A percentile compares a stretch with the other conserved stretches of the same genome.
Conservation (phyloP, 2,113 vertebrate genomes). For the Oreotrochilus melanogaster region DNA sequence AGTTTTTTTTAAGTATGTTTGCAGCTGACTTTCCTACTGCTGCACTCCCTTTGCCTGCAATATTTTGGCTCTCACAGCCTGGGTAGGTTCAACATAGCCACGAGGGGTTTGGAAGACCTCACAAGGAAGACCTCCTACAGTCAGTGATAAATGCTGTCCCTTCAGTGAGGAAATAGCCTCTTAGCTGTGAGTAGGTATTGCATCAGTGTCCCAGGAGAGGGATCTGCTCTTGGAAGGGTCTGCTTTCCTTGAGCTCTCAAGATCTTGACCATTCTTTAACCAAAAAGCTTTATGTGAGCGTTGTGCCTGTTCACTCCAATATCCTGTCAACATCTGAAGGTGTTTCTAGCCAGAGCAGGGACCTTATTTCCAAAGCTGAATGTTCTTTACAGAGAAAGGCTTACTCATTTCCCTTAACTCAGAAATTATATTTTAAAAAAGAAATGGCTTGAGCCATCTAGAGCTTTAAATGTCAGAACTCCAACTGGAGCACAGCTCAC, state of each 20-base stretch:
- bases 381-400: neutral
- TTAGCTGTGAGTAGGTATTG: neutral
- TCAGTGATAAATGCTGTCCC: neutral
- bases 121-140: slow-evolving; percentile 63
- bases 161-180: neutral
- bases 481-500: neutral
- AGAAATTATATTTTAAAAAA: neutral
- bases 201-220: neutral
- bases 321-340: neutral
- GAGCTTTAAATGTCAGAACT: slow-evolving; percentile 2
- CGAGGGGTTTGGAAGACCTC: slow-evolving; percentile 16
- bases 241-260: neutral
- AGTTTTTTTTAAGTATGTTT: neutral
- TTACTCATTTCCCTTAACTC: neutral
- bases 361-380: neutral
- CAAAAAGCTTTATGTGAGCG: neutral
- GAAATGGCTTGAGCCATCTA: neutral
- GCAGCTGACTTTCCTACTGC: slow-evolving; percentile 44
- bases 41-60: neutral
- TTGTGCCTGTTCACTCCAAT: neutral
- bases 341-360: neutral
- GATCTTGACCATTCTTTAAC: neutral
- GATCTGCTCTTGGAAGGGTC: neutral
- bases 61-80: slow-evolving; percentile 5
- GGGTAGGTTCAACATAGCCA: slow-evolving; percentile 4